These are phyloP conservation scores for Cenopis cana DNA, from an alignment of 2,888 invertebrate genomes.

Conservation along the genomic window DNA sequence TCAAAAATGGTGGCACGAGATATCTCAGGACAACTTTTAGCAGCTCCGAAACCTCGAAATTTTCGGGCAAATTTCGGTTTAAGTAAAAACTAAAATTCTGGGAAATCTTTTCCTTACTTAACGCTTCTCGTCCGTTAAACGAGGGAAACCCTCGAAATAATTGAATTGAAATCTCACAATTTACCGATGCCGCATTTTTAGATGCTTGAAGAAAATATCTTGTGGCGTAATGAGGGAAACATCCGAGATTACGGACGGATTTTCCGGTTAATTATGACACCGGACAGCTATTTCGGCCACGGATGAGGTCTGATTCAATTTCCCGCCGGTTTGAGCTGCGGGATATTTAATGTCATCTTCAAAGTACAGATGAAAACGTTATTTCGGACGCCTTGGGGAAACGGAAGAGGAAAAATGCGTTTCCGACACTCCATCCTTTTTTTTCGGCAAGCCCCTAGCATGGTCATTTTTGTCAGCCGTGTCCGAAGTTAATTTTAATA, in stretches of 20 bases:
- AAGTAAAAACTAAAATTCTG: not conserved
- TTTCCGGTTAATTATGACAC: conserved; percentile 7
- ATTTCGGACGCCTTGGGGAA: not conserved
- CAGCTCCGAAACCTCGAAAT: too few species aligned
- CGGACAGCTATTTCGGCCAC: conserved; percentile 11
- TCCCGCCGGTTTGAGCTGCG: not conserved
- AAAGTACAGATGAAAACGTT: not conserved
- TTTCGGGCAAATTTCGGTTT: too few species aligned
- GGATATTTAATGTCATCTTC: conserved; percentile 13
- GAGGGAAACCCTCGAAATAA: not conserved
- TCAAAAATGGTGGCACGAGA: too few species aligned
- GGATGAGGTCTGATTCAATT: conserved; percentile 13
- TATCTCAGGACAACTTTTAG: too few species aligned
- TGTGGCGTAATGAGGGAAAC: not conserved
- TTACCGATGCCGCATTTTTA: not conserved
- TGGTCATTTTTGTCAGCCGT: too few species aligned
- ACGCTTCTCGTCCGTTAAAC: not conserved
- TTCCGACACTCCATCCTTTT: not conserved
- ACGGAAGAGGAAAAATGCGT: not conserved
- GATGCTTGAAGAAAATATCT: not conserved
- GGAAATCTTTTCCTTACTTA: not conserved
- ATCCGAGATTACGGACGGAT: not conserved
- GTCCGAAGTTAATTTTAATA: too few species aligned
- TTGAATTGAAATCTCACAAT: not conserved
- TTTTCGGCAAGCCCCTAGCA: not conserved